Evolutionary conservation across 2,113 vertebrate genomes (phyloP), one percentile per base, ranked within the genome.

Genomic region (Polypterus bichir): DNA sequence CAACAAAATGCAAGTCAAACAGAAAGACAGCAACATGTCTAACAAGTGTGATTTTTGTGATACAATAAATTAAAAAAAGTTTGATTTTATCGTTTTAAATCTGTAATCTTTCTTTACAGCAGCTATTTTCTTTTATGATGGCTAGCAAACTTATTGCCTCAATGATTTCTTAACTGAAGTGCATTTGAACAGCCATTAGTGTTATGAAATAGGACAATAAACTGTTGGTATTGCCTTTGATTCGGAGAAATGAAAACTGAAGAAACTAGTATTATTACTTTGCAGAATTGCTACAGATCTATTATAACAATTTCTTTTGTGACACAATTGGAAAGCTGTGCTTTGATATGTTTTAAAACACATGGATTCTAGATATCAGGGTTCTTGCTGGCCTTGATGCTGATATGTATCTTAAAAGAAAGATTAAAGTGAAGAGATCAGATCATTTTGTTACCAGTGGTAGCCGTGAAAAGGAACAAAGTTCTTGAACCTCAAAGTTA

Each of bases 1-100:
- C 63, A 5, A 62, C 71, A 68, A 52, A 69, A 76, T 71, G 27
- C 27, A 27, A 27, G 27, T 27, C 27, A 27, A 27, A 27, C 27
- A 27, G 27, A 27, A 27, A 27, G 27, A 27, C 27, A 2, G 27
- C 27, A 27, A 27, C 27, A 27, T 27, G 27, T 27, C 27, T 27
- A 27, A 27, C 27, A 1, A 27, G 27, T 27, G 27, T 27, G 27
- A 27, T 27, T 27, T 27, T 27, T 27, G 27, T 27, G 27, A 27
- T 27, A 27, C 27, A 27, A 27, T 27, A 27, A 27, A 27, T 27
- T 27, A 27, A 27, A 27, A 27, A 27, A 27, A 27, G 27, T 27
- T 27, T 1, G 27, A 27, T 27, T 27, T 27, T 27, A 27, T 27
- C 27, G 27, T 27, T 27, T 27, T 27, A 27, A 27, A 27, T 27